phyloP scores from a whole-genome alignment of 2,797 vertebrate species.

The Pogonophryne albipinna region DNA sequence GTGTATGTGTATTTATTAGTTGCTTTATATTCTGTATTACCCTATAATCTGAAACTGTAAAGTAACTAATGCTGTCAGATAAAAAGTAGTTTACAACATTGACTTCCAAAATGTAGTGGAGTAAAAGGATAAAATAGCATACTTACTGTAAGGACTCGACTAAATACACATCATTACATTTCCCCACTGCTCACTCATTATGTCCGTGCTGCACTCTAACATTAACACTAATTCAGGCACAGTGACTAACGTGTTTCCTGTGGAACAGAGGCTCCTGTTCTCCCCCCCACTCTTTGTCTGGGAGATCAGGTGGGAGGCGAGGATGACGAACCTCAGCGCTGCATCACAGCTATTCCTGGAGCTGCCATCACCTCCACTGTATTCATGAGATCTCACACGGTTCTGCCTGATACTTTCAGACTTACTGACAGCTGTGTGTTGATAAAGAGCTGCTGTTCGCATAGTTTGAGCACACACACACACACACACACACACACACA shows the following conservation, averaged over 20 bases:
- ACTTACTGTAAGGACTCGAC: no score
- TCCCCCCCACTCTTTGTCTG: conserved; percentile 14
- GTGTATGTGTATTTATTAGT: no score
- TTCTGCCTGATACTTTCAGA: conserved; percentile 51
- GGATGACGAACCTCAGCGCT: conserved; percentile 49
- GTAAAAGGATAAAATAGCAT: no score
- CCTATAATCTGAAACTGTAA: no score
- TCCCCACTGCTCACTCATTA: no score
- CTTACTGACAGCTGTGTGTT: conserved; percentile 40
- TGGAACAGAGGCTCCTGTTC: conserved; percentile 38
- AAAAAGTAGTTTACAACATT: no score
- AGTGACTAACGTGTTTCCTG: conserved; percentile 65
- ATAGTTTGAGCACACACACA: conserved; percentile 41
- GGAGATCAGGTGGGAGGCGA: conserved; percentile 28
- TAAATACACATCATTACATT: no score
- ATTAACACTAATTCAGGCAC: conserved; percentile 38
- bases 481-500: conserved; percentile 6
- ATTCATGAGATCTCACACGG: conserved; percentile 59
- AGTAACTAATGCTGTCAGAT: no score
- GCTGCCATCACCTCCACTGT: conserved; percentile 23
- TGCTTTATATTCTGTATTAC: no score
- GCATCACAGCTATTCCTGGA: conserved; percentile 57
- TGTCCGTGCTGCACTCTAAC: background rate
- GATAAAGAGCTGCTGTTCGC: conserved; percentile 46
- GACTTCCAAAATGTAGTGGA: no score